phyloP scores from a whole-genome alignment of 2,797 vertebrate species.

The Rhyacichthys aspro region DNA sequence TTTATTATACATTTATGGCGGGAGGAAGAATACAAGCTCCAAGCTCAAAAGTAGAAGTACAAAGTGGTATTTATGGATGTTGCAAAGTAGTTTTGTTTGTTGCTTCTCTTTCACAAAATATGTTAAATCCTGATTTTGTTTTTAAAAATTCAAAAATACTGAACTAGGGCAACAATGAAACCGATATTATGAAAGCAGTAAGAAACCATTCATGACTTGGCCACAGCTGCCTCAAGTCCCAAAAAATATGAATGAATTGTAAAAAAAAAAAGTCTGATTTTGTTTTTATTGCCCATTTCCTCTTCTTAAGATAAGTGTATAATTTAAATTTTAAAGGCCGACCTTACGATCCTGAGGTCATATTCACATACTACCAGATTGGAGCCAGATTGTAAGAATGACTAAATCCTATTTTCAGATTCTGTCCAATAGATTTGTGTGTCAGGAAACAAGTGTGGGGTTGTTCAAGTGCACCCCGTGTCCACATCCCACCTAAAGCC shows the following conservation, averaged over 20 bases:
- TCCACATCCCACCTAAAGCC: constrained; percentile 65
- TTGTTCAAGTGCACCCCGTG: constrained; percentile 44
- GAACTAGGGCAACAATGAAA: too few relatives aligned
- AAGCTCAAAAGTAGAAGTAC: too few relatives aligned
- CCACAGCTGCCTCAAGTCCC: too few relatives aligned
- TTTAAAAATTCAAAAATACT: too few relatives aligned
- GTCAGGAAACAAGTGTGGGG: constrained; percentile 37
- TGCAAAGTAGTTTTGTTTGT: too few relatives aligned
- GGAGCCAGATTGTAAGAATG: background rate
- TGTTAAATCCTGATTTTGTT: too few relatives aligned
- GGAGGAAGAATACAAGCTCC: too few relatives aligned
- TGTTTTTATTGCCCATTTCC: background rate
- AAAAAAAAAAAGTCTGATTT: background rate
- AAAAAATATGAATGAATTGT: constrained; percentile 1
- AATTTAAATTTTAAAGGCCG: background rate
- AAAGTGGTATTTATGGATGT: too few relatives aligned
- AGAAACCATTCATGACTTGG: too few relatives aligned
- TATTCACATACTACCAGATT: constrained; percentile 2
- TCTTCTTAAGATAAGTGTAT: background rate
- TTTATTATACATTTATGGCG: too few relatives aligned
- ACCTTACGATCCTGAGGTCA: background rate
- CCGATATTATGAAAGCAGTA: too few relatives aligned
- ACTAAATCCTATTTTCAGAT: constrained; percentile 65
- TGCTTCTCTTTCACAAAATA: too few relatives aligned
- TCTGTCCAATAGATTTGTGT: constrained; percentile 25